phyloP scores from a whole-genome alignment of 2,888 invertebrate species.

The Mesorhabditis spiculigera region DNA sequence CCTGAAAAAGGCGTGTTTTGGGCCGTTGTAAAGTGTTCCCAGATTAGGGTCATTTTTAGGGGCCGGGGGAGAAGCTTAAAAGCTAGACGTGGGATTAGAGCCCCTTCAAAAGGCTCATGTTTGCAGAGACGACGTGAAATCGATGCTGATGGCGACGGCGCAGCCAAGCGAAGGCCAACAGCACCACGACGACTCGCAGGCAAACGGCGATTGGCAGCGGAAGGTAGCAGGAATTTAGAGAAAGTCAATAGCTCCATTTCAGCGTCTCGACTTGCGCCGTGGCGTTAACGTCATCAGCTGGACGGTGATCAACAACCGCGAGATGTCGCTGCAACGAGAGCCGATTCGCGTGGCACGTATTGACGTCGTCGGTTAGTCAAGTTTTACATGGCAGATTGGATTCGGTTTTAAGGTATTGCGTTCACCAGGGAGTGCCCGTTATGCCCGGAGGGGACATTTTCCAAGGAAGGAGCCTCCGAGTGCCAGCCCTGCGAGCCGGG shows the following conservation, averaged over 20 bases:
- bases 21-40: too few species aligned
- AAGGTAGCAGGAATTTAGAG: constrained; percentile 58
- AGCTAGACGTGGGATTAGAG: background rate
- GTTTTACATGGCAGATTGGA: background rate
- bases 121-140: constrained; percentile 23
- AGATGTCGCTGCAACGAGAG: constrained; percentile 46
- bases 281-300: constrained; percentile 66
- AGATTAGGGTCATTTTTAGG: too few species aligned
- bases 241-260: background rate
- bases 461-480: constrained; percentile 58
- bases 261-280: constrained; percentile 21
- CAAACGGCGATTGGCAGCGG: constrained; percentile 38
- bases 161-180: constrained; percentile 16
- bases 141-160: constrained; percentile 18
- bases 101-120: background rate
- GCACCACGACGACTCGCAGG: constrained; percentile 19
- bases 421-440: constrained; percentile 64
- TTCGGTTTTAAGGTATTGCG: constrained; percentile 62
- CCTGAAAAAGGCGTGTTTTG: background rate
- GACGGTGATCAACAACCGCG: constrained; percentile 62
- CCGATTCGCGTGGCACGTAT: constrained; percentile 50
- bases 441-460: constrained; percentile 62
- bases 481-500: constrained; percentile 63
- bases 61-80: background rate
- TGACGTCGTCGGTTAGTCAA: constrained; percentile 38